A percentile compares a stretch with the other conserved stretches of the same genome.
These are phyloP conservation scores for Leguminivora glycinivorella DNA, from an alignment of 1,140 invertebrate genomes.

Conservation along the genomic window DNA sequence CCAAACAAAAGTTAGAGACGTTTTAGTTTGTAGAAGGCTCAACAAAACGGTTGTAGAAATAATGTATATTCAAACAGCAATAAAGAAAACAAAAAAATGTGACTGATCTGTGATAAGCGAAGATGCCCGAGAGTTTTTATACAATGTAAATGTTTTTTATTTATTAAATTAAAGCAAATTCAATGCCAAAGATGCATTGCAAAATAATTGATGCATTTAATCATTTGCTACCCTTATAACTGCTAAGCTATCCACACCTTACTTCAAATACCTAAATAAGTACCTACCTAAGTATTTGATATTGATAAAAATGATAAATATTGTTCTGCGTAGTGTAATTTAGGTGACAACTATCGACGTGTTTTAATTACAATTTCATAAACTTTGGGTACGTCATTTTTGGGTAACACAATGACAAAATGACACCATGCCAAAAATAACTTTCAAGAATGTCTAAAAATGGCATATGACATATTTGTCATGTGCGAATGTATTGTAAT, in stretches of 20 bases:
- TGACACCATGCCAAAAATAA: background rate
- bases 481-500: background rate
- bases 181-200: conserved; percentile 76
- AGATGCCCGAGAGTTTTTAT: conserved; percentile 54
- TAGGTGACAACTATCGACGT: too few relatives aligned
- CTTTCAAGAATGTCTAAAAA: background rate
- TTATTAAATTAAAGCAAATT: conserved; percentile 65
- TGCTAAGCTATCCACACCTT: background rate
- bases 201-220: conserved; percentile 39
- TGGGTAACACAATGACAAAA: too few relatives aligned
- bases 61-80: conserved; percentile 59
- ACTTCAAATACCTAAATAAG: too few relatives aligned
- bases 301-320: too few relatives aligned
- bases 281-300: too few relatives aligned
- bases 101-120: conserved; percentile 70
- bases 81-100: conserved; percentile 68
- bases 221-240: background rate
- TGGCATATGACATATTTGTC: conserved; percentile 10
- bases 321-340: too few relatives aligned
- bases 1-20: background rate
- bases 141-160: conserved; percentile 54
- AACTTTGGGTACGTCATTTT: too few relatives aligned
- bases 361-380: too few relatives aligned
- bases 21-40: conserved; percentile 20
- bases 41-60: conserved; percentile 44